Evolutionary conservation across 2,797 vertebrate species (phyloP), one percentile per base, ranked within the genome.

Genomic region (Gymnoscopelus microlampas): DNA sequence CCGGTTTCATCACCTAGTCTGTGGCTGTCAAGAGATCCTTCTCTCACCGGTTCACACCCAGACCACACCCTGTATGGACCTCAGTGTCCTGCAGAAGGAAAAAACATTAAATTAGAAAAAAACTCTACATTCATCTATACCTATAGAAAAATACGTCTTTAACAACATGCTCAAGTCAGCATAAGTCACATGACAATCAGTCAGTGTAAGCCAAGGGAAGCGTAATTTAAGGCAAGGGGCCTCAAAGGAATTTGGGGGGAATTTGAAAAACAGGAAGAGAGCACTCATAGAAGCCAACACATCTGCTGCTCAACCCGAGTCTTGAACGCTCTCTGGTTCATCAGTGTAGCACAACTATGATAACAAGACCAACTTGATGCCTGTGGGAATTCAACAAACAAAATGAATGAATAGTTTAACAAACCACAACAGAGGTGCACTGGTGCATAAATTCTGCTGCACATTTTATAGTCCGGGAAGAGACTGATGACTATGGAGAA

Each of bases 1-100:
- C 93, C 84, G 90, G 91, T 93, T 94, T 94, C 93, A 95, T 94
- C 63, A 89, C 92, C 75, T 61, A 78, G 66, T 72, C 60, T 65
- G 26, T 49, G 12, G 35, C 50, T 73, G 5, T 19, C 35, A 19
- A 19, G 19, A 19, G 19, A 19, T 19, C 19, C 66, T 44, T 53
- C 77, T 87, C 66, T 10, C 64, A 71, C 70, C 47, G 39, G 48
- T 44, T 76, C 59, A 47, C 66, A 53, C 58, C 67, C 0, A 67
- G 54, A 63, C 70, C 63, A 71, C 58, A 60, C 59, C 63, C 71
- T 67, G 66, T 66, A 50, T 58, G 29, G 56, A 68, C 77, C 50
- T 63, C 0, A 58, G 48, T 13, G 15, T 63, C 73, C 91, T 93
- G 80, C 7, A 66, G 47, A 77, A 68, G 13, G 67, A 74, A 0